These are phyloP conservation scores for Hypomecis punctinalis DNA, from an alignment of 2,888 invertebrate genomes.

Conservation along the genomic window DNA sequence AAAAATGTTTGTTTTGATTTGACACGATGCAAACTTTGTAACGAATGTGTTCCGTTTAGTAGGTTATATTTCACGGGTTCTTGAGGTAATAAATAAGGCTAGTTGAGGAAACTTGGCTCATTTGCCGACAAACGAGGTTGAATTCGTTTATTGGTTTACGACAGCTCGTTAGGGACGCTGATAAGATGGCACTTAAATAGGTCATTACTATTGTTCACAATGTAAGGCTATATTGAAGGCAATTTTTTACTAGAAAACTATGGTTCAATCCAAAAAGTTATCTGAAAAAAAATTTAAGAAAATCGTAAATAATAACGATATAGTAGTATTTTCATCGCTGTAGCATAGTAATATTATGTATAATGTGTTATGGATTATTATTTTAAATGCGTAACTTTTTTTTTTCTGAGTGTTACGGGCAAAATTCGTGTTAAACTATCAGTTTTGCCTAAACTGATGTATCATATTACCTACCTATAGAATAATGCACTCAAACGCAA, in stretches of 20 bases:
- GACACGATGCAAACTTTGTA: slow-evolving; percentile 52
- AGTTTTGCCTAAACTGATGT: too few relatives aligned
- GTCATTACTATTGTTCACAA: slow-evolving; percentile 79
- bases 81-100: slow-evolving; percentile 69
- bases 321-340: too few relatives aligned
- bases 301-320: slow-evolving; percentile 5
- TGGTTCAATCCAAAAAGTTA: slow-evolving; percentile 10
- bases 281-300: not conserved
- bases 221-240: slow-evolving; percentile 44
- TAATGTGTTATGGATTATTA: too few relatives aligned
- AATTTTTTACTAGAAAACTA: slow-evolving; percentile 11
- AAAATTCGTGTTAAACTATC: too few relatives aligned
- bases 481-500: too few relatives aligned
- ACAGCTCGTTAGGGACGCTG: slow-evolving; percentile 73
- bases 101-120: slow-evolving; percentile 66
- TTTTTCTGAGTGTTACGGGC: too few relatives aligned
- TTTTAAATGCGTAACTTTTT: too few relatives aligned
- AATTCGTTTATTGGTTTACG: slow-evolving; percentile 77
- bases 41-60: slow-evolving; percentile 69
- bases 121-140: slow-evolving; percentile 70
- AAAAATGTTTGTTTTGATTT: slow-evolving; percentile 45
- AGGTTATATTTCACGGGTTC: slow-evolving; percentile 64
- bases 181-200: slow-evolving; percentile 76
- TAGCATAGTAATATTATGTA: too few relatives aligned
- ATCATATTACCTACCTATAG: too few relatives aligned